Conservation (phyloP, 2,113 vertebrate genomes). For the Castor canadensis region DNA sequence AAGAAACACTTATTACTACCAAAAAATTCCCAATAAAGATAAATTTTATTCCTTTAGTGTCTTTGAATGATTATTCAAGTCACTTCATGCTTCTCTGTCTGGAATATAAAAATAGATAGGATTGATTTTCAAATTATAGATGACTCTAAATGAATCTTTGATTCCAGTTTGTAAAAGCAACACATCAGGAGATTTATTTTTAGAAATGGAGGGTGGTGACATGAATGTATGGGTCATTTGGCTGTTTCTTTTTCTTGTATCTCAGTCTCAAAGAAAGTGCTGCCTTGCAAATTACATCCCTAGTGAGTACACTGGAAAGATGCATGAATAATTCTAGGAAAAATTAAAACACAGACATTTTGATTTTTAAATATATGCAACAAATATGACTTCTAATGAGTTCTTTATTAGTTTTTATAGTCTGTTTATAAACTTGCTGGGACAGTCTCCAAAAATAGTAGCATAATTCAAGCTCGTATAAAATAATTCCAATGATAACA, state of each 20-base stretch:
- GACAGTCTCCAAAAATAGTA: slow-evolving; percentile 23
- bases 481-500: slow-evolving; percentile 33
- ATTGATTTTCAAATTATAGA: background rate
- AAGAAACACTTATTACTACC: background rate
- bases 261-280: background rate
- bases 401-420: background rate
- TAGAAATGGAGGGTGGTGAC: background rate
- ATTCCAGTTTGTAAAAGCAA: background rate
- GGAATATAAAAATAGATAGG: background rate
- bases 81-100: background rate
- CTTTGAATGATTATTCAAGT: background rate
- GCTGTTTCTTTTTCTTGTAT: background rate
- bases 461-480: slow-evolving; percentile 37
- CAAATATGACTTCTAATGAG: slow-evolving; percentile 22
- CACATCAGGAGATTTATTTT: background rate
- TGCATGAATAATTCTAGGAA: background rate
- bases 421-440: slow-evolving; percentile 21
- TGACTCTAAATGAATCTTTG: background rate
- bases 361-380: slow-evolving; percentile 13
- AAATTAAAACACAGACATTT: background rate
- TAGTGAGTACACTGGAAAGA: background rate
- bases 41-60: background rate
- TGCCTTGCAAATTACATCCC: background rate
- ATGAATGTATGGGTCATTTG: background rate
- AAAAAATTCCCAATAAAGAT: background rate